Base-by-base conservation (phyloP, 2,888 invertebrate genomes). In the Saturnia japonica region DNA sequence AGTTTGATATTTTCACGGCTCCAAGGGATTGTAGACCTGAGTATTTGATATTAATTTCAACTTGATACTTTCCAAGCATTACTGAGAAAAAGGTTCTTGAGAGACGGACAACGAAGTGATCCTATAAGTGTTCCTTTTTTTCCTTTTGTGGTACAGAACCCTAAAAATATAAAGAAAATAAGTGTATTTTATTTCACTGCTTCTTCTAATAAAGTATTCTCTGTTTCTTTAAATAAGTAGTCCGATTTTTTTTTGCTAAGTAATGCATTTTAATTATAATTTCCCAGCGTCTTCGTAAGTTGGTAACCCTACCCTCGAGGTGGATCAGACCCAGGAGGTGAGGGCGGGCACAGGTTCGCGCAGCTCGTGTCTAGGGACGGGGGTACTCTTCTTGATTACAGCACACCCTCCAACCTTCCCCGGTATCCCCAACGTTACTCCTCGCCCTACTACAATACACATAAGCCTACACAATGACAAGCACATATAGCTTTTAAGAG, bases 301-400 rank as follows among this genome's bases (percentile, higher is more conserved):
- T 60, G 57, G 28, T 14, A 60, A 60, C 57, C 25, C 57, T 57
- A 28, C 25, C 25, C 3, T 28, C 57, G 85, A 88, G 86, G 88
- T 85, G 84, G 88, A 80, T 84, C 81, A 82, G 79, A 80, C 78
- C 79, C 78, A 79, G 77, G 81, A 74, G 78, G 78, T 75, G 78
- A 77, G 75, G 81, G 64, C 72, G 69, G 76, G 68, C 70, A 71
- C 60, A 73, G 74, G 76, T 69, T 70, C 69, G 73, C 14, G 80
- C 75, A 64, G 84, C 81, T 79, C 78, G 86, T 85, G 90, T 88
- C 91, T 87, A 80, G 93, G 94, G 94, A 93, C 92, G 90, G 84
- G 85, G 88, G 90, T 94, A 94, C 94, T 94, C 94, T 93, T 91
- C 94, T 94, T 94, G 94, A 94, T 94, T 94, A 94, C 93, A 88